Evolutionary conservation across 1,140 invertebrate genomes (phyloP).

Genomic region (Pygmarrhopalites habei): DNA sequence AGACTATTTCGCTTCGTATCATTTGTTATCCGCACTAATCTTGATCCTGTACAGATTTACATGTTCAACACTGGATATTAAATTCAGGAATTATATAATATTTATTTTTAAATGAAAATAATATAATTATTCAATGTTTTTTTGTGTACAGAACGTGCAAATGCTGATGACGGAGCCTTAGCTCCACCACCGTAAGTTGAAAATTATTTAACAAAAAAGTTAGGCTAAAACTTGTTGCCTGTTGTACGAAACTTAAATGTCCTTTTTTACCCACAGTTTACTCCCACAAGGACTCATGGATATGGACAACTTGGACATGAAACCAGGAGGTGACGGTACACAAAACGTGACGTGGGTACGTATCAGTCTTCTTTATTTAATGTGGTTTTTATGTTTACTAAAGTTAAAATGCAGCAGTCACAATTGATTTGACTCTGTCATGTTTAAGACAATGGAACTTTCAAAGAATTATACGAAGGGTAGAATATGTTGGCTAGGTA

Average conservation of each 20-base stretch:
- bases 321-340: not conserved
- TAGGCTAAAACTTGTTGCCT: too few species aligned
- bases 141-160: not conserved
- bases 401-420: too few species aligned
- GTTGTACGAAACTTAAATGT: too few species aligned
- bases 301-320: conserved; percentile 12
- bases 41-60: not conserved
- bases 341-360: conserved; percentile 35
- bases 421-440: too few species aligned
- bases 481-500: too few species aligned
- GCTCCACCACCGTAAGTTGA: conserved; percentile 37
- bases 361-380: too few species aligned
- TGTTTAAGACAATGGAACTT: too few species aligned
- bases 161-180: conserved; percentile 11
- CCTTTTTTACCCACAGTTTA: too few species aligned
- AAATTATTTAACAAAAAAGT: too few species aligned
- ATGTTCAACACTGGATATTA: not conserved
- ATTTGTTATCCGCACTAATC: not conserved
- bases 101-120: not conserved
- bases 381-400: too few species aligned
- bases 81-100: not conserved
- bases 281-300: conserved; percentile 38
- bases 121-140: too few species aligned
- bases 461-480: too few species aligned
- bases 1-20: not conserved